Base-by-base conservation (phyloP, 2,113 vertebrate genomes). In the Embiotoca jacksoni region DNA sequence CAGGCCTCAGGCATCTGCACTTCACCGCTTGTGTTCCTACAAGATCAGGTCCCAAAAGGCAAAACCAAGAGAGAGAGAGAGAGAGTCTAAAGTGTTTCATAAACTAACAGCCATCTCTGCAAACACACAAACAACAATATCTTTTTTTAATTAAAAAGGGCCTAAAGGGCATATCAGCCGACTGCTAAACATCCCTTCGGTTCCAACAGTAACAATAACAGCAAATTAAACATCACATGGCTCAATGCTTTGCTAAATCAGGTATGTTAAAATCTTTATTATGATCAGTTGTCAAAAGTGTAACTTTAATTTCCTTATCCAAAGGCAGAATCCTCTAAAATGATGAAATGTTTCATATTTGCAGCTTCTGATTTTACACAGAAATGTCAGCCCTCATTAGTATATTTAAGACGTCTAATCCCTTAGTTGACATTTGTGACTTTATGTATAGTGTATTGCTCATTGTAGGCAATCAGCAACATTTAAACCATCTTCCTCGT, bases 181-280 rank as follows among this genome's bases (percentile, higher is more conserved):
- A 52, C 49, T 66, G 72, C 31, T 83, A 73, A 81, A 87, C 57
- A 84, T 44, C 78, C 77, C 39, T 75, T 78, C 73, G 84, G 46
- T 37, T 86, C 50, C 70, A 78, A 84, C 7, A 81, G 75, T 39
- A 83, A 87, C 72, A 91, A 90, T 50, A 91, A 93, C 65, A 93
- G 37, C 72, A 90, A 92, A 91, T 89, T 81, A 87, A 91, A 83
- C 33, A 53, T 63, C 10, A 64, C 82, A 88, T 15, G 68, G 56
- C 7, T 10, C 72, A 83, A 36, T 83, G 78, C 23, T 35, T 60
- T 46, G 15, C 67, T 70, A 57, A 84, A 84, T 84, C 52, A 89
- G 66, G 32, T 59, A n/a, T 60, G 23, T 41, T 60, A 31, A 70
- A 72, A 37, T 83, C 57, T 88, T 90, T 91, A 73, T 89, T 90